Evolutionary conservation across 2,888 invertebrate species (phyloP).

Genomic region (Mycalesis mineus): DNA sequence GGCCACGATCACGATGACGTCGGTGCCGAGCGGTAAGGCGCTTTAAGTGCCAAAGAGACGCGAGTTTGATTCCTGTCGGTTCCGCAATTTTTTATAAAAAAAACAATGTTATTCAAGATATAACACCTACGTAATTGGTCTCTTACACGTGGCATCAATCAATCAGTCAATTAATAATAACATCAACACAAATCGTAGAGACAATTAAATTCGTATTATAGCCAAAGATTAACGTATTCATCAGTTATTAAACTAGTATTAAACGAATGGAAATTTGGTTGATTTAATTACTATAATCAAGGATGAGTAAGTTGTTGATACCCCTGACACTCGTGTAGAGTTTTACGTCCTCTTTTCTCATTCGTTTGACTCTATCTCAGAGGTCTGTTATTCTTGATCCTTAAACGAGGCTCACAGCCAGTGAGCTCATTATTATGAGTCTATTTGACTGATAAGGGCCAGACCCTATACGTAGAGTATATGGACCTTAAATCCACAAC

Average conservation of each 20-base stretch:
- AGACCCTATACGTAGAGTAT: too few relatives aligned
- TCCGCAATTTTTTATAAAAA: too few relatives aligned
- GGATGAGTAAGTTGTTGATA: background rate
- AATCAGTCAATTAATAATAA: background rate
- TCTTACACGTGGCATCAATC: constrained; percentile 10
- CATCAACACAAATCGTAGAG: background rate
- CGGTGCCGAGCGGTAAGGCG: too few relatives aligned
- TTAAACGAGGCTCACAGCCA: too few relatives aligned
- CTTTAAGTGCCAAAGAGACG: too few relatives aligned
- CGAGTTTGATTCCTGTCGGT: too few relatives aligned
- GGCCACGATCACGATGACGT: too few relatives aligned
- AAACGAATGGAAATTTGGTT: background rate
- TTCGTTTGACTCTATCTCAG: background rate
- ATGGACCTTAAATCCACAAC: too few relatives aligned
- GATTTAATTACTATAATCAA: background rate
- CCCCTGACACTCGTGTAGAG: background rate
- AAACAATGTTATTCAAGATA: too few relatives aligned
- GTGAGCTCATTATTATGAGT: too few relatives aligned
- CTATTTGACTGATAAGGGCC: too few relatives aligned
- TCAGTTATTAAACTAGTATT: background rate
- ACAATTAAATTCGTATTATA: constrained; percentile 7
- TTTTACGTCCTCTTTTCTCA: too few relatives aligned
- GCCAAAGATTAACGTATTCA: background rate
- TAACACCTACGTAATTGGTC: background rate
- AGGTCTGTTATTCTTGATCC: background rate